Conservation (phyloP, 2,888 invertebrate species). For the Archips crataeganus region DNA sequence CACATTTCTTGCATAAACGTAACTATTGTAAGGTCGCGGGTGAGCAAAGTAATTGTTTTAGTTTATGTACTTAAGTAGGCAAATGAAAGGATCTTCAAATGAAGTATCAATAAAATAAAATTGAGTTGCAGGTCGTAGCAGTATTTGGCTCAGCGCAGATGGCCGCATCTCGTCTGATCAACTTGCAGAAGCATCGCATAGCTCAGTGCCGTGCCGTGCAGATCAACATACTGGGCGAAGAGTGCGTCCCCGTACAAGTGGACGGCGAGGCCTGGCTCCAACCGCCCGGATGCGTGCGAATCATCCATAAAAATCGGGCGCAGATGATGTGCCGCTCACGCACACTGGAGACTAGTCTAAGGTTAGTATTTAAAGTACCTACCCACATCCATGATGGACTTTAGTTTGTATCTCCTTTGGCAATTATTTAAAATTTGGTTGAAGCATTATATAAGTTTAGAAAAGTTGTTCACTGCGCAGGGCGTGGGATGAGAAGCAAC, state of each 20-base stretch:
- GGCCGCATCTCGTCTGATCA: conserved; percentile 97
- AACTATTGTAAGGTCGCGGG: no score
- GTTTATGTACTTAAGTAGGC: no score
- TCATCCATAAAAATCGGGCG: conserved; percentile 98
- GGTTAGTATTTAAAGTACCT: conserved; percentile 61
- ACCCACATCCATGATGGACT: no score
- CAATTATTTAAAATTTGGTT: background rate
- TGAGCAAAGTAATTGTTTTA: no score
- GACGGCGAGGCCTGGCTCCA: conserved; percentile 99
- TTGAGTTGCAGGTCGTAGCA: conserved; percentile 88
- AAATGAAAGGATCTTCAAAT: background rate
- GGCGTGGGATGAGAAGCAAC: conserved; percentile 81
- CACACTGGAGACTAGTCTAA: conserved; percentile 95
- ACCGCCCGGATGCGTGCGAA: conserved; percentile 97
- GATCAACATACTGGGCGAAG: conserved; percentile 97
- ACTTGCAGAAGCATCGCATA: conserved; percentile 98
- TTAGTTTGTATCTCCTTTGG: background rate
- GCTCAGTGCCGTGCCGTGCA: conserved; percentile 98
- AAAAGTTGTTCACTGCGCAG: conserved; percentile 50
- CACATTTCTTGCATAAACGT: no score
- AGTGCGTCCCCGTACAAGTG: conserved; percentile 97
- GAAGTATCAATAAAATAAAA: background rate
- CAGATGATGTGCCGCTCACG: conserved; percentile 98
- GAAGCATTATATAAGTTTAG: conserved; percentile 3
- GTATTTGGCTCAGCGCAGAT: conserved; percentile 99